Evolutionary conservation across 2,113 vertebrate species (phyloP), one percentile per base, ranked within the genome.

Genomic region (Paraplagusia blochii): DNA sequence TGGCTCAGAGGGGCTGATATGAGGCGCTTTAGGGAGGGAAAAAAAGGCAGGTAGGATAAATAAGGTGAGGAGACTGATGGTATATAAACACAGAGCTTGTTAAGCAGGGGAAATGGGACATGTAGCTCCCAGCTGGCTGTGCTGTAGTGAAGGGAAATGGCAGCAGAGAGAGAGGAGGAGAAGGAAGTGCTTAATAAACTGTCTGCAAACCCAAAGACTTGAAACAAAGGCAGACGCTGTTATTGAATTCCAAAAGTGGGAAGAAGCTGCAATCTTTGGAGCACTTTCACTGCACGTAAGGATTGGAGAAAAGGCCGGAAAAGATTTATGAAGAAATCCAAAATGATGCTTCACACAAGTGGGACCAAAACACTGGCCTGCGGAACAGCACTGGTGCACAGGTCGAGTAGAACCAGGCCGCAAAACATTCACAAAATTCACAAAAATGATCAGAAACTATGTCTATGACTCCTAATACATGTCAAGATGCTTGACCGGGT

Each of bases 21-120:
- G 44, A 22, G 65, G 63, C 14, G 49, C 76, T 78, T 74, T 64
- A 74, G 59, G 61, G 44, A 63, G 44, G 14, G 3, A 63, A 48
- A 43, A 14, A 43, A 43, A 43, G 16, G 34, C 44, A 22, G 45
- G 69, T 48, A 68, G 60, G 64, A 65, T 62, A 74, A 83, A 82
- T 63, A 74, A 80, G 74, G 58, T 58, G 57, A 72, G 59, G 72
- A 43, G 53, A 45, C 51, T 85, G 80, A 85, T 83, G 77, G 75
- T 85, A 79, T 76, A 83, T 71, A 81, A 87, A 86, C 78, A 78
- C 63, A 80, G 77, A 43, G 74, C 79, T 81, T 86, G 82, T 82
- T 85, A 85, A 80, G 67, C 44, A 76, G 68, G 51, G 67, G 77
- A 69, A 85, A 79, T 76, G 81, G 84, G 77, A 79, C 65, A 59